A percentile compares a stretch with the other conserved stretches of the same genome.
Conservation (phyloP, 1,140 invertebrate genomes). For the Venturia canescens region DNA sequence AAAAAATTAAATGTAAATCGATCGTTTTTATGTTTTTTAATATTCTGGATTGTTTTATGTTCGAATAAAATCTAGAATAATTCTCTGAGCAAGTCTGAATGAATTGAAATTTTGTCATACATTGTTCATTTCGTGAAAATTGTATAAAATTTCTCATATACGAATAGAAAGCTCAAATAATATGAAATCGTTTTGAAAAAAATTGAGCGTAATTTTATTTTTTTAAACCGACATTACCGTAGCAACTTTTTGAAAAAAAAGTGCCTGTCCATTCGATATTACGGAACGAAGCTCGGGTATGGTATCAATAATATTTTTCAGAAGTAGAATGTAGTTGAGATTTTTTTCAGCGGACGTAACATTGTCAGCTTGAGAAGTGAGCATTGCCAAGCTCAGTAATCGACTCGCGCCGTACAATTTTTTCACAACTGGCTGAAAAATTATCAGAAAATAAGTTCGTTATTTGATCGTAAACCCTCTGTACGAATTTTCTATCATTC, state of each 20-base stretch:
- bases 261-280: conserved; percentile 78
- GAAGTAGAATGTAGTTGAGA: conserved; percentile 86
- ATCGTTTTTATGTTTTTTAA: background rate
- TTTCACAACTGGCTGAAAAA: conserved; percentile 75
- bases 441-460: conserved; percentile 46
- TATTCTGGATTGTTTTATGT: background rate
- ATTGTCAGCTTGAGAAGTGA: conserved; percentile 79
- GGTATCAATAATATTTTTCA: conserved; percentile 87
- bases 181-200: no score
- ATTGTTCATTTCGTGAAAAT: no score
- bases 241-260: conserved; percentile 80
- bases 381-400: conserved; percentile 79
- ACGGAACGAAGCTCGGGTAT: conserved; percentile 82
- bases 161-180: no score
- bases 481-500: no score
- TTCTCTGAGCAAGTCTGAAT: no score
- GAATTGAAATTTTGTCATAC: no score
- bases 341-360: conserved; percentile 83
- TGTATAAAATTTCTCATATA: no score
- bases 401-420: conserved; percentile 81
- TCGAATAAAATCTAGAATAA: no score
- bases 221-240: conserved; percentile 76
- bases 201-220: no score
- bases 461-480: no score
- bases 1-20: no score